Evolutionary conservation across 2,113 vertebrate species (phyloP), one percentile per base, ranked within the genome.

Genomic region (Notarius lentiginosus): DNA sequence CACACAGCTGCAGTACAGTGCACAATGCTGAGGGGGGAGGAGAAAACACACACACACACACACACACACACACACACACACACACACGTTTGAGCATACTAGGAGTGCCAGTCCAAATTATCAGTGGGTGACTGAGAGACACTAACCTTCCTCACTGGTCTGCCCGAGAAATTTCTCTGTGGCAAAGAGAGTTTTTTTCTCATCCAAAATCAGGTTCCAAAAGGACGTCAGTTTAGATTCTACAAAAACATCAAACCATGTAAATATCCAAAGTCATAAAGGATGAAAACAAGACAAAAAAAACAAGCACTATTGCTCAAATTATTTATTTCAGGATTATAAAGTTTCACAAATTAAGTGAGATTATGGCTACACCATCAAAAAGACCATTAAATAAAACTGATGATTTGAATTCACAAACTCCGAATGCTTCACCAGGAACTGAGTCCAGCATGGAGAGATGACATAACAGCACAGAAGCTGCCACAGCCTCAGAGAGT

Each of bases 81-180:
- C 4, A 76, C 4, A 65, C 65, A 47, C 17, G 27, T 73, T 0
- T 72, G 0, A 53, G 55, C 56, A 24, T 41, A 7, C 17, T 22
- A 56, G n/a, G 9, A 58, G 53, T 27, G 11, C 15, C 34, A 34
- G 24, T 47, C 22, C 18, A 27, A 72, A 17, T 15, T 34, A 53
- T 47, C 20, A 10, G 41, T 24, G 1, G 22, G 4, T 14, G 34
- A 41, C 10, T 17, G 18, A 15, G 27, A 55, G 15, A 30, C 14
- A 91, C 95, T 95, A 94, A 99, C 98, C 96, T 92, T 99, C 98
- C 70, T 99, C 97, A 5, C 93, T 96, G 4, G 96, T 95, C 91
- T 97, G 94, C 7, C 95, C 95, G 47, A 99, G 93, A 88, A 99
- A 99, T 93, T 99, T 99, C 92, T 99, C 98, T 17, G 97, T 97